phyloP scores from a whole-genome alignment of 2,888 invertebrate genomes.

The Onchidella celtica region DNA sequence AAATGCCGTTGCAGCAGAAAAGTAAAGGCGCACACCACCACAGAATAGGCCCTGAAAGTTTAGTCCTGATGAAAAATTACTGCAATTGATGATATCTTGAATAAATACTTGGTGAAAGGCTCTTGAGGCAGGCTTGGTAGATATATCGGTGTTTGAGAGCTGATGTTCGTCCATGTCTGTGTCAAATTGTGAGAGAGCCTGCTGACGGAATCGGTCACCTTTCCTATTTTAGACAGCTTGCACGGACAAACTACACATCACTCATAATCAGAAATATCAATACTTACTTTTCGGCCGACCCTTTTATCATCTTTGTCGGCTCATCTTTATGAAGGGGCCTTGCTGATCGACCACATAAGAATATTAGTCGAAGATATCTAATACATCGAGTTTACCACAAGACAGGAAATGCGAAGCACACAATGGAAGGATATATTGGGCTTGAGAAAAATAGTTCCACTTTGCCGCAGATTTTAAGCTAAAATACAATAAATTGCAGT shows the following conservation, averaged over 20 bases:
- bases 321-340: constrained; percentile 53
- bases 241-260: constrained; percentile 27
- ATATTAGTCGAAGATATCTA: constrained; percentile 46
- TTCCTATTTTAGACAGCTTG: constrained; percentile 54
- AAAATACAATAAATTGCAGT: background rate
- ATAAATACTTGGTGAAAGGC: background rate
- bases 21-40: background rate
- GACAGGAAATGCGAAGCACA: constrained; percentile 60
- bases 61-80: background rate
- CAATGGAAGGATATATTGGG: constrained; percentile 49
- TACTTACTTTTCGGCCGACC: constrained; percentile 70
- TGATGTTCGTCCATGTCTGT: constrained; percentile 27
- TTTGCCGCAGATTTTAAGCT: background rate
- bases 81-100: background rate
- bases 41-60: background rate
- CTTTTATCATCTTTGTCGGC: constrained; percentile 70
- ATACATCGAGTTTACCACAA: constrained; percentile 52
- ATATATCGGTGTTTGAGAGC: constrained; percentile 24
- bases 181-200: constrained; percentile 24
- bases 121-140: background rate
- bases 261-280: constrained; percentile 4
- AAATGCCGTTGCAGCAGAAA: constrained; percentile 43
- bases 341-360: constrained; percentile 48
- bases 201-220: constrained; percentile 48
- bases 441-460: constrained; percentile 49